Evolutionary conservation across 2,797 vertebrate genomes (phyloP), one percentile per base, ranked within the genome.

Genomic region (Rhabdophis nuchalis): DNA sequence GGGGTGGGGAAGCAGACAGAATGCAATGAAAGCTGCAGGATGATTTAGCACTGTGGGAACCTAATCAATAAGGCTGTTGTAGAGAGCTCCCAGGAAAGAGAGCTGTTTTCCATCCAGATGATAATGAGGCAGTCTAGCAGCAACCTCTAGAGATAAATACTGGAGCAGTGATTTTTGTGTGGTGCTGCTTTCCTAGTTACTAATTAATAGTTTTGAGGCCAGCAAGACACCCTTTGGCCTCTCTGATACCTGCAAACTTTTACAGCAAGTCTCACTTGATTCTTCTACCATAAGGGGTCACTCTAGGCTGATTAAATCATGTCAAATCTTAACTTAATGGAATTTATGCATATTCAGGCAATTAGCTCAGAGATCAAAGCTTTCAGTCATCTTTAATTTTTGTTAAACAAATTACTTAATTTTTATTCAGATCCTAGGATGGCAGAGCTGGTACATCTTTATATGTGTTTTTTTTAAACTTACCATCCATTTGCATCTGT

Each of bases 91-190:
- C 96, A 94, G 96, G 96, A 96, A 97, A 97, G 97, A 96, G 95
- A 95, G 95, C 96, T 98, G 97, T 97, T 98, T 98, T 98, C 98
- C 97, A 97, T 97, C 97, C 97, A 97, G 97, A 98, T 98, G 97
- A 97, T 98, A 98, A 98, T 98, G 97, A 98, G 97, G 97, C 97
- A 96, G 96, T 92, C 96, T 95, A 96, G 95, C 96, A 97, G 97
- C 97, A 97, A 96, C 97, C 97, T 97, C 97, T 97, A 96, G 97
- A 97, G 97, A 97, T 95, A 94, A 97, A 96, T 94, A 95, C 96
- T 96, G 95, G 95, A 96, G 93, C 95, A 94, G 94, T 89, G 94
- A 96, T 96, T 97, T 92, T 94, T 96, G 93, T 96, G 93, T 96
- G 95, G 94, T 96, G 95, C 93, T 96, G 96, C 95, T 97, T 97